Conservation (phyloP, 2,113 vertebrate genomes). For the Numida meleagris region DNA sequence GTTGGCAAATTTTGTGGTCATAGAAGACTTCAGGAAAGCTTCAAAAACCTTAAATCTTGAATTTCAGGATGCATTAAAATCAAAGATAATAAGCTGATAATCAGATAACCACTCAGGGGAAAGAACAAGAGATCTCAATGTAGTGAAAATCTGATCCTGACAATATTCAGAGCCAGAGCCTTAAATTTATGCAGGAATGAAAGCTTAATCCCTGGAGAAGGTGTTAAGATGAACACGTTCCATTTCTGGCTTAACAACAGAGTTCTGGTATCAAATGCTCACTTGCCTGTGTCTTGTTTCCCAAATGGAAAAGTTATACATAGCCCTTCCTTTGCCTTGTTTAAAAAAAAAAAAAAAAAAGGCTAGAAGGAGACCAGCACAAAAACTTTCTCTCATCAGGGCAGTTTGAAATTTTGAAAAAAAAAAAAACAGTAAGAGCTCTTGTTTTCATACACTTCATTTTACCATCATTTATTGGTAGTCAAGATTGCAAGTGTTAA, state of each 20-base stretch:
- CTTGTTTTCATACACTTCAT: background rate
- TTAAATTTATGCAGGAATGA: background rate
- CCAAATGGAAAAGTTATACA: background rate
- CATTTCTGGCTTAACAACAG: background rate
- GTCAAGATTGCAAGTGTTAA: background rate
- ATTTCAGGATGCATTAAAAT: background rate
- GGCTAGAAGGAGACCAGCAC: background rate
- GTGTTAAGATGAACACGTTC: background rate
- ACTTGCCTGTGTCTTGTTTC: background rate
- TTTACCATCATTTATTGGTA: background rate
- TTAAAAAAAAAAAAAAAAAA: background rate
- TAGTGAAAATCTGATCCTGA: background rate
- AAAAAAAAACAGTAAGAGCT: background rate
- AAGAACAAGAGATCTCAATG: background rate
- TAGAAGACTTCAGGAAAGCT: background rate
- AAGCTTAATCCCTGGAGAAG: background rate
- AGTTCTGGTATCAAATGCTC: background rate
- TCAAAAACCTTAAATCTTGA: background rate
- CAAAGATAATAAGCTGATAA: background rate
- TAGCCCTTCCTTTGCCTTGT: no score
- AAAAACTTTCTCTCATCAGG: background rate
- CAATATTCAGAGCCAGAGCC: background rate
- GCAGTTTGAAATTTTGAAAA: background rate
- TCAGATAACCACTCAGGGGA: background rate
- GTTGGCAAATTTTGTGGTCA: background rate